Conservation (phyloP, 2,888 invertebrate genomes). For the Kuschelorhynchus macadamiae region DNA sequence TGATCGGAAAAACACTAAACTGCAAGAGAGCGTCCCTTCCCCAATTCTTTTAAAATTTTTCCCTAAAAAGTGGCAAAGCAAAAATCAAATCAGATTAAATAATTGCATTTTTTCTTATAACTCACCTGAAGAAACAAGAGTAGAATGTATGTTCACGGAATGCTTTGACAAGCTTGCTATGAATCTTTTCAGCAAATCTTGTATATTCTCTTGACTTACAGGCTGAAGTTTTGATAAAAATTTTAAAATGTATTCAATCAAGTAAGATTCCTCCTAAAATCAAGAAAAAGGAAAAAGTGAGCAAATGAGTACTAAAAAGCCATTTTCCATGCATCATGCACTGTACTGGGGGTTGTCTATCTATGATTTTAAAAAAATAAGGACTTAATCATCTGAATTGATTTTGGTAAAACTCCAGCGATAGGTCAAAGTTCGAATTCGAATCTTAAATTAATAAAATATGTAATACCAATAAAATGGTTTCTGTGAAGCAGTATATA, state of each 20-base stretch:
- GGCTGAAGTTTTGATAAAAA: slow-evolving; percentile 79
- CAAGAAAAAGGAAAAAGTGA: not conserved
- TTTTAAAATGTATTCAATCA: slow-evolving; percentile 81
- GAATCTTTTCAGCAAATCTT: slow-evolving; percentile 76
- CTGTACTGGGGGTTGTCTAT: no score
- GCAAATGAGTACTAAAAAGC: no score
- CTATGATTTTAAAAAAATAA: no score
- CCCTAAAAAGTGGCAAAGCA: slow-evolving; percentile 53
- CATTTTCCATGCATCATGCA: no score
- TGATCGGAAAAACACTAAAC: slow-evolving; percentile 71
- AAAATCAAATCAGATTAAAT: not conserved
- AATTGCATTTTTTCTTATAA: not conserved
- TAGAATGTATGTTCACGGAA: slow-evolving; percentile 70
- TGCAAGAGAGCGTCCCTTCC: slow-evolving; percentile 73
- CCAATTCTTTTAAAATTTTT: slow-evolving; percentile 71
- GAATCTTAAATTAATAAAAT: no score
- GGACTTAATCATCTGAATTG: no score
- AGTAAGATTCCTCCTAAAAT: slow-evolving; percentile 76
- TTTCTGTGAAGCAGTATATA: no score
- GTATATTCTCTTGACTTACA: slow-evolving; percentile 73
- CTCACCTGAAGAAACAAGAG: slow-evolving; percentile 68
- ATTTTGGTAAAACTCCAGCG: no score
- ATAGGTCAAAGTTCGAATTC: no score
- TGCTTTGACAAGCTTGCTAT: slow-evolving; percentile 80
- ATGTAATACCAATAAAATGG: no score